A percentile compares a stretch with the other conserved stretches of the same genome.
phyloP scores from a whole-genome alignment of 2,113 vertebrate species.

The Sterna hirundo region DNA sequence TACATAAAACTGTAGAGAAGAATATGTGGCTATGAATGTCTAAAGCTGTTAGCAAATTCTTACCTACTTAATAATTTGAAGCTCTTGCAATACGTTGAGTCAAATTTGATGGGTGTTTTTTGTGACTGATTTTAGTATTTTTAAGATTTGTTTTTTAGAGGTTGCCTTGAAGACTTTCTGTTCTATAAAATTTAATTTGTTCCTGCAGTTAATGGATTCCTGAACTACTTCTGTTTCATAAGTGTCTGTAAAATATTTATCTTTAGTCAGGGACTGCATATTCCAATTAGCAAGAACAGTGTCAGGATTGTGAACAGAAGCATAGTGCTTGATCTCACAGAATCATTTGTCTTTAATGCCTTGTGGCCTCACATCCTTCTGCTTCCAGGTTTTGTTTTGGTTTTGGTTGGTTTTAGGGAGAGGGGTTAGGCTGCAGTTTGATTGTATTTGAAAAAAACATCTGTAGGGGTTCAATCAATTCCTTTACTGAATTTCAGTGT shows the following conservation, averaged over 20 bases:
- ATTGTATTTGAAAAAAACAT: neutral
- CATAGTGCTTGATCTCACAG: neutral
- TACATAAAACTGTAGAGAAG: neutral
- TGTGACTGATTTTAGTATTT: neutral
- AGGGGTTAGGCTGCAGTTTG: neutral
- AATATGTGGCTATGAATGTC: neutral
- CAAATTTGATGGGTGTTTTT: neutral
- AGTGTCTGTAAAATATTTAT: neutral
- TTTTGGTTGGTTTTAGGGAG: neutral
- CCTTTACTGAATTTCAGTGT: neutral
- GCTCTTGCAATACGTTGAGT: neutral
- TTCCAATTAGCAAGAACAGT: neutral
- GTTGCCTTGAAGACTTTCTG: neutral
- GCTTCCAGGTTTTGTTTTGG: neutral
- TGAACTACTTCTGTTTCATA: neutral
- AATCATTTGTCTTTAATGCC: neutral
- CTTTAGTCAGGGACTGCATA: neutral
- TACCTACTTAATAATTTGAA: neutral
- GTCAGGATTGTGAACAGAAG: neutral
- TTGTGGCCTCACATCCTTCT: neutral
- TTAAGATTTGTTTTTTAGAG: neutral
- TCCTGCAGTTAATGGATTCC: conserved; percentile 12
- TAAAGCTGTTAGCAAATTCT: neutral
- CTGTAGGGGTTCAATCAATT: neutral
- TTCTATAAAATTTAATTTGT: neutral